Percentiles rank a stretch among this genome's conserved stretches.
Evolutionary conservation across 2,888 invertebrate species (phyloP).

Genomic region (Argynnis bischoffii): DNA sequence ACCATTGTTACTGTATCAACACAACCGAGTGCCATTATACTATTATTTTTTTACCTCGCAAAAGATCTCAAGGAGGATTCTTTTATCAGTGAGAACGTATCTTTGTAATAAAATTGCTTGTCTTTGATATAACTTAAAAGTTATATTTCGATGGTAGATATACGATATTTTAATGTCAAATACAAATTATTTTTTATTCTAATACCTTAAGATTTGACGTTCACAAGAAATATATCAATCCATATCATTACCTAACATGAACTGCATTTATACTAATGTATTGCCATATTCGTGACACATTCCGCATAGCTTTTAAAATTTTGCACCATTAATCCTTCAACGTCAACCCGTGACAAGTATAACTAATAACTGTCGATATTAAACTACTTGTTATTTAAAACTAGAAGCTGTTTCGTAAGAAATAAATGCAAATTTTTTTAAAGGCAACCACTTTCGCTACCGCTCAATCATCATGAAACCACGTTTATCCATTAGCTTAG

Average conservation of each 20-base stretch:
- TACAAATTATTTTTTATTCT: background rate
- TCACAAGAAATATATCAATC: background rate
- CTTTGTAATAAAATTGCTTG: constrained; percentile 7
- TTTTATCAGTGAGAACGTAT: constrained; percentile 36
- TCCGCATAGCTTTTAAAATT: constrained; percentile 21
- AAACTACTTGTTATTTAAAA: constrained; percentile 16
- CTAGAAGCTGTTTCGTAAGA: constrained; percentile 27
- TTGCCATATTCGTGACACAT: constrained; percentile 18
- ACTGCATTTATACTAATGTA: constrained; percentile 1
- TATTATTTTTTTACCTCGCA: constrained; percentile 34
- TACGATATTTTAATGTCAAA: background rate
- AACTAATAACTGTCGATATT: constrained; percentile 28
- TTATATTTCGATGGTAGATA: background rate
- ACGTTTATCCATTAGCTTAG: constrained; percentile 36
- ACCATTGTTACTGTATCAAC: constrained; percentile 51
- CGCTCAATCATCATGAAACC: constrained; percentile 36
- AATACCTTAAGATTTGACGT: background rate
- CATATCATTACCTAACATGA: background rate
- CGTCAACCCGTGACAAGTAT: constrained; percentile 21
- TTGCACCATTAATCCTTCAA: constrained; percentile 26
- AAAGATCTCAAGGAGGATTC: constrained; percentile 34
- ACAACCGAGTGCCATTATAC: constrained; percentile 44
- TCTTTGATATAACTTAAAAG: background rate
- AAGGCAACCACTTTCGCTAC: constrained; percentile 37
- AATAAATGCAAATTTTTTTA: constrained; percentile 24